Base-by-base conservation (phyloP, 2,797 vertebrate species). In the Coregonus ussuriensis region DNA sequence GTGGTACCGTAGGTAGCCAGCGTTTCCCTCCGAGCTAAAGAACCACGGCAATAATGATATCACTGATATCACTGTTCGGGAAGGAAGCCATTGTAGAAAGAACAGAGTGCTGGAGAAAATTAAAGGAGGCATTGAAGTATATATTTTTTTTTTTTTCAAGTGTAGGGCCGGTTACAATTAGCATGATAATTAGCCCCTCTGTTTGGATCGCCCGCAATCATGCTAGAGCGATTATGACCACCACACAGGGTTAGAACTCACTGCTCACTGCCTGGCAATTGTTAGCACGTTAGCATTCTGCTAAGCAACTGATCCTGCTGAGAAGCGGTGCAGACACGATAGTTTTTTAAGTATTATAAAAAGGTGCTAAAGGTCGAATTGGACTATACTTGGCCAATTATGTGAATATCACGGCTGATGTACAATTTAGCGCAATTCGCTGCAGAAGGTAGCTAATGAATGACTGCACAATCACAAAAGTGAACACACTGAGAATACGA, bases 171-270 rank as follows among this genome's bases (percentile, higher is more conserved):
- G 14, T 80, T 83, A 81, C 73, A 80, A 79, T 75, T 51, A 41
- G 47, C 74, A 72, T 54, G n/a, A 74, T 83, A 83, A 87, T 84
- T 79, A 75, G 53, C 62, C 73, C 16, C 29, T 15, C 37, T 76
- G 77, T 86, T 86, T 83, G 78, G 41, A 89, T 82, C 15, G 70
- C 41, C 71, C 80, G 79, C 75, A 74, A 82, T 87, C 75, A 81
- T 74, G 77, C 74, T 25, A 71, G 7, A 15, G 31, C 47, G 21
- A 85, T 81, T 81, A 51, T 53, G 70, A 79, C 75, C 70, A 29
- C 15, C 68, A 80, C 37, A 47, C 37, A 47, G 29, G 41, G 18
- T 41, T 29, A 70, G 74, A 0, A 15, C 65, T 35, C 65, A 31
- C 65, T 31, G 29, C 65, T 66, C 65, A 31, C 65, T 67, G 29